These are phyloP conservation scores for Micrastur ruficollis DNA, from an alignment of 2,797 vertebrate species.

Conservation along the genomic window DNA sequence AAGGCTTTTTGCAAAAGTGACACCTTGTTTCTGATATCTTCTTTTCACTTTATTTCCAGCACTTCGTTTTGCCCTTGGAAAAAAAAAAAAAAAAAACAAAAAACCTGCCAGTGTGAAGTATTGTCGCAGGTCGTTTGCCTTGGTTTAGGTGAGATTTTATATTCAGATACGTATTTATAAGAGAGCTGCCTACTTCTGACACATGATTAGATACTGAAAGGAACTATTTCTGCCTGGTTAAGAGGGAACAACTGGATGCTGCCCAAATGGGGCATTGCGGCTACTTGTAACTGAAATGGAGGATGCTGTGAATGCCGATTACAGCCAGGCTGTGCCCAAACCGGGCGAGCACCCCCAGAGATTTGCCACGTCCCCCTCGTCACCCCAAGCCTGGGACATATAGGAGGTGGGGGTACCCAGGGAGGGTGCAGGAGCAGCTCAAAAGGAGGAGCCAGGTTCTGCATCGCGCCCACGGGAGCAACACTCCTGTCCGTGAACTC, in stretches of 20 bases:
- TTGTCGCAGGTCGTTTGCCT: background rate
- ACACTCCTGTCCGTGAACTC: background rate
- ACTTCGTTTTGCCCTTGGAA: background rate
- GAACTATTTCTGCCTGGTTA: background rate
- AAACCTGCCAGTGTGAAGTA: background rate
- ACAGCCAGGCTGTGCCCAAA: background rate
- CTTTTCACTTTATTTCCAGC: background rate
- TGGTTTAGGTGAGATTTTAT: background rate
- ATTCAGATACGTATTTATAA: background rate
- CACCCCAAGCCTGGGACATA: background rate
- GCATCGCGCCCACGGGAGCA: background rate
- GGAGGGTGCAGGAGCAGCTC: background rate
- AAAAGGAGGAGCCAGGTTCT: background rate
- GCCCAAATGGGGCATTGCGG: background rate
- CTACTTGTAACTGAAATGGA: background rate
- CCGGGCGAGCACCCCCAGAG: fast-evolving
- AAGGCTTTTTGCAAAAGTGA: background rate
- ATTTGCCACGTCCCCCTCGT: fast-evolving
- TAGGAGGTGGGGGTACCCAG: background rate
- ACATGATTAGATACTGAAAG: background rate
- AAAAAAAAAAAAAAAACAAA: background rate
- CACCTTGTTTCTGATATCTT: background rate
- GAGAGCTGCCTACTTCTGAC: background rate
- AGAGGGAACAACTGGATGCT: background rate
- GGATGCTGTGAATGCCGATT: background rate